Evolutionary conservation across 2,113 vertebrate genomes (phyloP).

Genomic region (Lepidothrix coronata): DNA sequence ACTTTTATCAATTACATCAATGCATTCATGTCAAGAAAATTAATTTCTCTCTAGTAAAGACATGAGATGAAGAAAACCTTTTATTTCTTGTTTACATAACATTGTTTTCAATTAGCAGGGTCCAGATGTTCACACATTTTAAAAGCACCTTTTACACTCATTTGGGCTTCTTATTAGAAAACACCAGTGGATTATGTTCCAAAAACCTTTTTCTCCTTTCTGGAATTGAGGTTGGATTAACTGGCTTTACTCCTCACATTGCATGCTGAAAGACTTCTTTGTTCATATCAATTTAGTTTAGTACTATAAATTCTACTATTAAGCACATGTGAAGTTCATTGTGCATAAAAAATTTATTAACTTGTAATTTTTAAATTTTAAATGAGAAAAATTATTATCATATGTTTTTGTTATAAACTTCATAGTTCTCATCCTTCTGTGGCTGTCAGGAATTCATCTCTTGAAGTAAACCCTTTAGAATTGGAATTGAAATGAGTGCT

Average conservation of each 20-base stretch:
- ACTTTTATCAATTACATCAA: constrained; percentile 65
- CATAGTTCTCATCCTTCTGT: neutral
- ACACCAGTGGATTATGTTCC: constrained; percentile 12
- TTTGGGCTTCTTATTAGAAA: constrained; percentile 59
- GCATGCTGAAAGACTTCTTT: constrained; percentile 20
- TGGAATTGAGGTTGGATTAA: constrained; percentile 18
- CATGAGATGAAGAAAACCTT: constrained; percentile 41
- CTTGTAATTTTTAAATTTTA: neutral
- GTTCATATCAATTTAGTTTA: neutral
- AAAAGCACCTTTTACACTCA: constrained; percentile 52
- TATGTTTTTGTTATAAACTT: neutral
- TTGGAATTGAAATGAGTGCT: neutral
- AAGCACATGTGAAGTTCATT: neutral
- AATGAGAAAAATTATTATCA: neutral
- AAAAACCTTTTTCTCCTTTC: constrained; percentile 32
- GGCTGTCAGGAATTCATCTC: neutral
- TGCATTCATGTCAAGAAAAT: constrained; percentile 59
- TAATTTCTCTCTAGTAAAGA: constrained; percentile 60
- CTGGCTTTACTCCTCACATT: neutral
- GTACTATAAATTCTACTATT: neutral
- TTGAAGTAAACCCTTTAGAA: neutral
- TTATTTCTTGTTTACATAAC: constrained; percentile 63
- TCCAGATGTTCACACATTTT: constrained; percentile 71
- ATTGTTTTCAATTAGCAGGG: constrained; percentile 69
- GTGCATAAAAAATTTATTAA: neutral